phyloP scores from a whole-genome alignment of 2,113 vertebrate genomes.

The Paedocypris sp. region DNA sequence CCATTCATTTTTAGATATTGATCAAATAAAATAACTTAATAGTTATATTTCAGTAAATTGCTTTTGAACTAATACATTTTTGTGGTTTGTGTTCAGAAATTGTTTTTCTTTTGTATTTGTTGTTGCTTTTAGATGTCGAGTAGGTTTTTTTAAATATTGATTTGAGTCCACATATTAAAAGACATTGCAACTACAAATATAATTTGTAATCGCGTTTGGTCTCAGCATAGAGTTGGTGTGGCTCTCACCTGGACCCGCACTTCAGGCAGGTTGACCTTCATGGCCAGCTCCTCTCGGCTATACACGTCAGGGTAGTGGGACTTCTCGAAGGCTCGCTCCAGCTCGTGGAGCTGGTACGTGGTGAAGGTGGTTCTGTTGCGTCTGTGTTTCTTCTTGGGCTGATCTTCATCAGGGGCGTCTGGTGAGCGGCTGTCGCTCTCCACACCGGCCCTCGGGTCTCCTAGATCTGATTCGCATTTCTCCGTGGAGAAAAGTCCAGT shows the following conservation, averaged over 20 bases:
- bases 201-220: too few species aligned
- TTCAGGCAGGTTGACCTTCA: slow-evolving; percentile 84
- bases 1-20: too few species aligned
- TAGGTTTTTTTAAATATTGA: too few species aligned
- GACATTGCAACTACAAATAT: too few species aligned
- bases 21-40: too few species aligned
- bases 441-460: slow-evolving; percentile 47
- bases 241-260: slow-evolving; percentile 84
- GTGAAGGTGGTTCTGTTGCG: slow-evolving; percentile 84
- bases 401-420: slow-evolving; percentile 63
- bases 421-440: slow-evolving; percentile 48
- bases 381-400: slow-evolving; percentile 78
- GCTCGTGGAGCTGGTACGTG: slow-evolving; percentile 83
- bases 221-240: too few species aligned
- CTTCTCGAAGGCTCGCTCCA: slow-evolving; percentile 83
- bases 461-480: slow-evolving; percentile 64
- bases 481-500: slow-evolving; percentile 63
- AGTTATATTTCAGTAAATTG: too few species aligned
- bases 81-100: too few species aligned
- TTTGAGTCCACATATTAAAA: too few species aligned
- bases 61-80: too few species aligned
- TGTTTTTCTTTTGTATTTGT: too few species aligned
- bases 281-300: slow-evolving; percentile 80
- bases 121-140: too few species aligned
- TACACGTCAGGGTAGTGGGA: slow-evolving; percentile 87